Conservation (phyloP, 2,888 invertebrate genomes). For the Drosophila stalkeri region DNA sequence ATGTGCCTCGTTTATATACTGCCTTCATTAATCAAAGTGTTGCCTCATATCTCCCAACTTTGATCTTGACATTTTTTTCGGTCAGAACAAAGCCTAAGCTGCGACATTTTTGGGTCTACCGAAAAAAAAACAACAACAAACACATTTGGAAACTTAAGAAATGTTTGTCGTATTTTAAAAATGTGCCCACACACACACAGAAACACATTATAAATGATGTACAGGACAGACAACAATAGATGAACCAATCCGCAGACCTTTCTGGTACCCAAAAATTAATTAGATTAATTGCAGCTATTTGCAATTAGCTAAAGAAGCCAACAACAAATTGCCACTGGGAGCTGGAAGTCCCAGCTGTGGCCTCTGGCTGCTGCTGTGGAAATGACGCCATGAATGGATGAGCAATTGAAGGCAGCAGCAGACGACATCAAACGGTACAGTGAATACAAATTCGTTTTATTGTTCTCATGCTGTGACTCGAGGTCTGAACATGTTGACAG, state of each 20-base stretch:
- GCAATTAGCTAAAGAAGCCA: conserved; percentile 51
- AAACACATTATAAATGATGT: conserved; percentile 14
- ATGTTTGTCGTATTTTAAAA: conserved; percentile 11
- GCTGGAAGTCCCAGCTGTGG: conserved; percentile 31
- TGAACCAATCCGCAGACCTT: conserved; percentile 28
- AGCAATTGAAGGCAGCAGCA: conserved; percentile 63
- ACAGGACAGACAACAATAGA: conserved; percentile 11
- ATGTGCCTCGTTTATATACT: conserved; percentile 16
- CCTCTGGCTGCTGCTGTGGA: conserved; percentile 42
- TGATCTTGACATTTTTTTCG: conserved; percentile 66
- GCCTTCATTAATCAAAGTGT: conserved; percentile 54
- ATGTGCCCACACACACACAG: conserved; percentile 1
- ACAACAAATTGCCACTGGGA: conserved; percentile 65
- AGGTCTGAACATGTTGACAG: conserved; percentile 72
- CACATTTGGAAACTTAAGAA: conserved; percentile 11
- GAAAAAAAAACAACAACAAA: conserved; percentile 1
- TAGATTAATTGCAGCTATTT: conserved; percentile 56
- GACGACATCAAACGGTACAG: conserved; percentile 20
- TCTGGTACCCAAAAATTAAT: conserved; percentile 29
- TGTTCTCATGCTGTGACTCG: conserved; percentile 70
- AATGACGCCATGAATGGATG: conserved; percentile 68
- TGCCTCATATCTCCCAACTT: conserved; percentile 40
- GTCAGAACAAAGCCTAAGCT: conserved; percentile 27
- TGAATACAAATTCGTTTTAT: conserved; percentile 36
- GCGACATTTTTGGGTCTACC: conserved; percentile 38